Evolutionary conservation across 2,113 vertebrate genomes (phyloP), one percentile per base, ranked within the genome.

Genomic region (Tetrax tetrax): DNA sequence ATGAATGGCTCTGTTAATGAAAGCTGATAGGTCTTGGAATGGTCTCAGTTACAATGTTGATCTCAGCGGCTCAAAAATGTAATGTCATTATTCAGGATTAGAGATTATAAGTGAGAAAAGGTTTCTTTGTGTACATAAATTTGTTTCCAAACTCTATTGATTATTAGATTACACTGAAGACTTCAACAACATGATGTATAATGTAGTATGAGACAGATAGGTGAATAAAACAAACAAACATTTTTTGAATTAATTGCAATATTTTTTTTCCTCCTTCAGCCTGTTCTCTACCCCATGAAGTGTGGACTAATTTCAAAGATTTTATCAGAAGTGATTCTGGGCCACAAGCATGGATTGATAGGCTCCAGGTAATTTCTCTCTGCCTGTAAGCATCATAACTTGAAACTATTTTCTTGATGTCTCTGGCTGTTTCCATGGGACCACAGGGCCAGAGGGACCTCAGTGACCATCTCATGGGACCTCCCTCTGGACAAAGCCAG

Each of bases 11-110:
- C 35, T 54, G 70, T 68, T 95, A 92, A 92, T 87, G 95, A 76
- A 95, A 95, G 53, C 41, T 93, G 94, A 94, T 96, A 84, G 77
- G 57, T 81, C 72, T 71, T 71, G 80, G 83, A 95, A 94, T 47
- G 21, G 72, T 69, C 69, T 93, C 61, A 79, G 74, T 78, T 83
- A 83, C 60, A 94, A 18, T 2, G 82, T 31, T 91, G 87, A 72
- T 93, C 37, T 93, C 2, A 12, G 51, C 56, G 38, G 75, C 75
- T 95, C 77, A 61, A 80, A 94, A 88, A 80, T 29, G 18, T 92
- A 88, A 87, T 93, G 50, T 43, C 75, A 83, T 86, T 92, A 88
- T 47, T n/a, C 71, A 86, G 75, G 60, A 66, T 93, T 86, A 88
- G 64, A 83, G 23, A 90, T 86, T 83, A 28, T 70, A 92, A 59